Percentiles rank a stretch among this genome's conserved stretches.
phyloP scores from a whole-genome alignment of 2,888 invertebrate species.

The Cremastobaeus sp. region DNA sequence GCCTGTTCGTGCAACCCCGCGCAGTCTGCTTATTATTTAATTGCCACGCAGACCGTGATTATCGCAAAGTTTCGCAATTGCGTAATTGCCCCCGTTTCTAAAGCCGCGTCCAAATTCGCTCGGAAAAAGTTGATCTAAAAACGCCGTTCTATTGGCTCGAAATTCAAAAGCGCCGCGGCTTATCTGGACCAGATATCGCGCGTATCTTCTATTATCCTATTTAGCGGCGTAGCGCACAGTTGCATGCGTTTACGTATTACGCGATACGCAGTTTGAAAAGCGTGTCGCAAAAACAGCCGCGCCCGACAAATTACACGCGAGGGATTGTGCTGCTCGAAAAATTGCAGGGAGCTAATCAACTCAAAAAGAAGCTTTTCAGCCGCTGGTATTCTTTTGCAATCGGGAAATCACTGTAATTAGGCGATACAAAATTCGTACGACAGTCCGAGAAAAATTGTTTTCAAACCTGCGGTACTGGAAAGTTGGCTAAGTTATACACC shows the following conservation, averaged over 20 bases:
- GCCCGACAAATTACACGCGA: conserved; percentile 23
- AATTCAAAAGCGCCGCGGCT: conserved; percentile 14
- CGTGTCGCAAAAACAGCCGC: conserved; percentile 19
- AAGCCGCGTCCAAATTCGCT: conserved; percentile 23
- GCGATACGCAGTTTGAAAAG: conserved; percentile 32
- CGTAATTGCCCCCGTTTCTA: neutral
- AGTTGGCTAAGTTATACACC: no score
- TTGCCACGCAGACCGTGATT: conserved; percentile 41
- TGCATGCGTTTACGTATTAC: conserved; percentile 28
- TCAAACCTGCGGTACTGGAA: neutral
- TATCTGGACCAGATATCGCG: no score
- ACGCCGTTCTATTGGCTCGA: no score
- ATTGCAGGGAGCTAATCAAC: conserved; percentile 15
- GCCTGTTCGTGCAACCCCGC: conserved; percentile 29
- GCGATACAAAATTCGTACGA: conserved; percentile 6
- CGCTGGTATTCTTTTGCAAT: conserved; percentile 19
- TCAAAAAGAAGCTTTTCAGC: conserved; percentile 2
- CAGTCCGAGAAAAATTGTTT: conserved; percentile 19
- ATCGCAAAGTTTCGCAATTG: conserved; percentile 32
- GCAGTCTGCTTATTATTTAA: conserved; percentile 43
- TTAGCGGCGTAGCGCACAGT: conserved; percentile 27
- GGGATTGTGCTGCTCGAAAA: conserved; percentile 4
- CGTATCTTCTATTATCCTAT: conserved; percentile 27
- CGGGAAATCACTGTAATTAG: conserved; percentile 36
- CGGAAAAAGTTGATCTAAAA: no score